Evolutionary conservation across 37 sponge, comb jelly and placozoan genomes (phyloP), one percentile per base, ranked within the genome.

Genomic region (Eunapius fragilis): DNA sequence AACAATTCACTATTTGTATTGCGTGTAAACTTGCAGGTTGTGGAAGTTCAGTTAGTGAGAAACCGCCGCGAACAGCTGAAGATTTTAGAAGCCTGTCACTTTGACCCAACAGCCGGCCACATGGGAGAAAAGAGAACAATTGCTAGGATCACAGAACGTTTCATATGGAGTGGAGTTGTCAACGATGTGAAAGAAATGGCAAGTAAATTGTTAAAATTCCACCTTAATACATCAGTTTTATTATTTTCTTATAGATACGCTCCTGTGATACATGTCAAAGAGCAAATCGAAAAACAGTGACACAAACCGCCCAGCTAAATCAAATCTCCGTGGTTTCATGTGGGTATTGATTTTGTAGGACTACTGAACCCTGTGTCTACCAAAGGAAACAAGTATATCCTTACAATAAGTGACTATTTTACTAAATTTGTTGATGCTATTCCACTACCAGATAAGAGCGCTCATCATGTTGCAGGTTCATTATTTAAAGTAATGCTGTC

Each of bases 361-460:
- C n/a, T n/a, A n/a, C n/a, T n/a, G n/a, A n/a, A n/a, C n/a, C n/a
- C n/a, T n/a, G n/a, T n/a, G n/a, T 72, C 83, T 24, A 25, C 70
- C 14, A 24, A 47, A 34, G 91, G 91, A 26, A 84, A 80, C 38
- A 45, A 75, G 17, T 91, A 27, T n/a, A n/a, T n/a, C n/a, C n/a
- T n/a, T n/a, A n/a, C n/a, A n/a, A n/a, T 91, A 19, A 87, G 91
- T 87, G 91, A 93, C 68, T 93, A 93, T 72, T 87, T 88, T 41
- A 82, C 91, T 0, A 93, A 93, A 47, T 87, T 48, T 30, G 91
- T 91, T 13, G 83, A 91, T 67, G 90, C 84, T 32, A 32, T 86
- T 70, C 45, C 90, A 30, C 72, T 82, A 41, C 24, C 58, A 7
- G 76, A 50, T n/a, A 93, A 93, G 49, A 25, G 28, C 72, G 90